Evolutionary conservation across 2,888 invertebrate genomes (phyloP).

Genomic region (Nomada hirtipes): DNA sequence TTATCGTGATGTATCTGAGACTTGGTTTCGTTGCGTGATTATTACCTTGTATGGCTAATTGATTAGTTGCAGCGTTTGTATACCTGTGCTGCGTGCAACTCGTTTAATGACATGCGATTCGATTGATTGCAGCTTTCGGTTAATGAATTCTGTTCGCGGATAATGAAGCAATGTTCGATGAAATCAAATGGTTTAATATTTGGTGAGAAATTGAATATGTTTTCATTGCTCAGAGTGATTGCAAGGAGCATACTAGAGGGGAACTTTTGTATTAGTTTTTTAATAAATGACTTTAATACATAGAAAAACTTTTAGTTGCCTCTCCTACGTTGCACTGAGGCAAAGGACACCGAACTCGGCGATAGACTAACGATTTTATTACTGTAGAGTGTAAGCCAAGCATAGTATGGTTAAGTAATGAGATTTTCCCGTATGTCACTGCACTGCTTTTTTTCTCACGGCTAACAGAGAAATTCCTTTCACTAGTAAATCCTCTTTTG

Average conservation of each 20-base stretch:
- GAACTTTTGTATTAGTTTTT: no score
- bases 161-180: no score
- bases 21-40: conserved; percentile 22
- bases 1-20: not conserved
- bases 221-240: no score
- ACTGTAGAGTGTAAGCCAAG: conserved; percentile 17
- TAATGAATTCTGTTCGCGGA: not conserved
- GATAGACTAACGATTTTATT: conserved; percentile 42
- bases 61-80: not conserved
- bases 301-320: not conserved
- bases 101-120: not conserved
- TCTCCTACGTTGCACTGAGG: not conserved
- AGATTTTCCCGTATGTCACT: conserved; percentile 61
- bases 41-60: conserved; percentile 2
- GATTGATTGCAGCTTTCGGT: not conserved
- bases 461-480: conserved; percentile 55
- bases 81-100: not conserved
- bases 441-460: conserved; percentile 58
- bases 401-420: conserved; percentile 46
- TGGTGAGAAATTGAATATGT: no score
- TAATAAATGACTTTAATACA: not conserved
- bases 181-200: no score
- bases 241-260: no score
- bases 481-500: conserved; percentile 56
- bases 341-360: not conserved